Conservation (phyloP, 2,888 invertebrate genomes). For the Microdon myrmicae region DNA sequence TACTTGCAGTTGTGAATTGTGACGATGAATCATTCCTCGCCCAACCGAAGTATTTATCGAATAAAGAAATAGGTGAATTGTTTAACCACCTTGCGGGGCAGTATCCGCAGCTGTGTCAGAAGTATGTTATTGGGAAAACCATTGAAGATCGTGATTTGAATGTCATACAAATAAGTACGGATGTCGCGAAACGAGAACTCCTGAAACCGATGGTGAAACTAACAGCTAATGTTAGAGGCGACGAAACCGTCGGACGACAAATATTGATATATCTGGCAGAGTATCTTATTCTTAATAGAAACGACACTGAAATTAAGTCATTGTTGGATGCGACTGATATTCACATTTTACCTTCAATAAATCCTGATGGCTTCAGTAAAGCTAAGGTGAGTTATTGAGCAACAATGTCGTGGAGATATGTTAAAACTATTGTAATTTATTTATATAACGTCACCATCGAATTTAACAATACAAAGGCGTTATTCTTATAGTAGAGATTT, state of each 20-base stretch:
- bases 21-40: constrained; percentile 69
- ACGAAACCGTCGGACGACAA: constrained; percentile 88
- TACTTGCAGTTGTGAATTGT: not conserved
- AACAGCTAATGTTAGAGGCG: constrained; percentile 96
- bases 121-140: constrained; percentile 84
- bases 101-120: constrained; percentile 76
- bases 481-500: no score
- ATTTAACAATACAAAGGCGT: no score
- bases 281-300: constrained; percentile 81
- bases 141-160: constrained; percentile 82
- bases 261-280: constrained; percentile 83
- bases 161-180: constrained; percentile 75
- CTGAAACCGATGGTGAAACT: constrained; percentile 90
- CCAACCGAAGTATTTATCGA: constrained; percentile 74
- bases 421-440: no score
- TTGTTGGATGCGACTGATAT: constrained; percentile 82
- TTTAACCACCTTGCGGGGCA: constrained; percentile 71
- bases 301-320: constrained; percentile 73
- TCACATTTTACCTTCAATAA: constrained; percentile 94
- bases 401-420: no score
- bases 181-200: constrained; percentile 68
- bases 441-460: no score
- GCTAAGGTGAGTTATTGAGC: constrained; percentile 72
- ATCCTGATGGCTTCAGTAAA: constrained; percentile 93
- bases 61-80: constrained; percentile 75